Evolutionary conservation across 2,797 vertebrate species (phyloP).

Genomic region (Onychomys torridus): DNA sequence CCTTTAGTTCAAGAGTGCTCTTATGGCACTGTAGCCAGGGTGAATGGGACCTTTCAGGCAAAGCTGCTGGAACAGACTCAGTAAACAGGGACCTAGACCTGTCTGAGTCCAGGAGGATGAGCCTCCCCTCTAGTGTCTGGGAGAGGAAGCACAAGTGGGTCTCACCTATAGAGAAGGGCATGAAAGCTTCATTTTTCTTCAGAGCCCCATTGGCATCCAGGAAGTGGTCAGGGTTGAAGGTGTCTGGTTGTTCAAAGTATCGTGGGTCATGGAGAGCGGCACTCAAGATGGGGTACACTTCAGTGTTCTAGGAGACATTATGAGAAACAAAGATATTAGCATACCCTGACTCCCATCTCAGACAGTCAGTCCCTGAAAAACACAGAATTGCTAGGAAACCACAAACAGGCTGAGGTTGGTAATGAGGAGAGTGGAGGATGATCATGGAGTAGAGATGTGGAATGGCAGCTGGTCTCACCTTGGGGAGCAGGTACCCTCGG

Average conservation of each 20-base stretch:
- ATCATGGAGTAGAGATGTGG: too few relatives aligned
- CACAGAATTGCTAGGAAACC: neutral
- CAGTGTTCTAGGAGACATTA: constrained; percentile 62
- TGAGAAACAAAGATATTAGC: neutral
- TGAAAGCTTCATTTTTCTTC: constrained; percentile 73
- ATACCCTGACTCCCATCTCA: neutral
- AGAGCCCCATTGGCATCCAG: constrained; percentile 73
- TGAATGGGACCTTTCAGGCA: neutral
- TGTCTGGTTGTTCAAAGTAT: constrained; percentile 67
- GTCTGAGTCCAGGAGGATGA: neutral
- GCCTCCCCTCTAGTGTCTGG: neutral
- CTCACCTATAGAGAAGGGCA: constrained; percentile 80
- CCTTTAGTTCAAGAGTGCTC: neutral
- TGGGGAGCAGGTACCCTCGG: too few relatives aligned
- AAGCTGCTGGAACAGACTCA: neutral
- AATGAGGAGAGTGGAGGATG: too few relatives aligned
- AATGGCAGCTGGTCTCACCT: too few relatives aligned
- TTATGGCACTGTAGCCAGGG: rapidly evolving
- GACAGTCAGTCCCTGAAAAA: neutral
- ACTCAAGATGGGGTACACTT: constrained; percentile 75
- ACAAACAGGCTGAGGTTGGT: too few relatives aligned
- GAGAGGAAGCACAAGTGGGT: neutral
- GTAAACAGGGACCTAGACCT: neutral
- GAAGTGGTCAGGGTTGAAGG: constrained; percentile 77
- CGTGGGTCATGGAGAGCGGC: constrained; percentile 75